Base-by-base conservation (phyloP, 2,888 invertebrate species). In the Ceramica pisi region DNA sequence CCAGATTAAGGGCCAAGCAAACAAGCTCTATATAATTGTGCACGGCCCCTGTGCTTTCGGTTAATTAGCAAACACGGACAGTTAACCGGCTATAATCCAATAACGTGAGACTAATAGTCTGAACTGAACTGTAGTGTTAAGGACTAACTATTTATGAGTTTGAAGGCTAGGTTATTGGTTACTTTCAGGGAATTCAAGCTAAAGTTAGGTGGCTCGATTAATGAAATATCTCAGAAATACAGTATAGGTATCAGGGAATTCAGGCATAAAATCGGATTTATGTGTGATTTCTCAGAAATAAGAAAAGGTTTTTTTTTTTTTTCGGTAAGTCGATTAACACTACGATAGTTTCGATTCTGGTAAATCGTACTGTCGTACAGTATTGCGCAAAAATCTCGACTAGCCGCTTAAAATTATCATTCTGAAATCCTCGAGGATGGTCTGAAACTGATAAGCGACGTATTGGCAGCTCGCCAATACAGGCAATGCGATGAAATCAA, bases 1-100 rank as follows among this genome's bases (percentile, higher is more conserved):
- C 82, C 77, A 77, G 82, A 79, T 82, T 85, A 84, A 80, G 85
- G 80, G 77, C 79, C 77, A 78, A 67, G 68, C 79, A 81, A 81
- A 81, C 81, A 74, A 70, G 81, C 80, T 77, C 79, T 79, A 81
- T 81, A 75, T 82, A 82, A 84, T 85, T 79, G 83, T 70, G 78
- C 80, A 81, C 60, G 71, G 59, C 59, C 62, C 62, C 65, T 71
- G 75, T 78, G 78, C 81, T 79, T 80, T 73, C 74, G 73, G 78
- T 74, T 82, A 80, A 86, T 84, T 81, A 86, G 73, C 62, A 78
- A 83, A 83, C 75, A 74, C 50, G 75, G 78, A 73, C 75, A 82
- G 78, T 78, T 78, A 74, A 55, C 71, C 68, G 63, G 55, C 60
- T 61, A 68, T 76, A 80, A 80, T 68, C 63, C 67, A 80, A 73